Percentiles rank a stretch among this genome's conserved stretches.
Evolutionary conservation across 1,140 invertebrate species (phyloP).

Genomic region (Reticulitermes speratus): DNA sequence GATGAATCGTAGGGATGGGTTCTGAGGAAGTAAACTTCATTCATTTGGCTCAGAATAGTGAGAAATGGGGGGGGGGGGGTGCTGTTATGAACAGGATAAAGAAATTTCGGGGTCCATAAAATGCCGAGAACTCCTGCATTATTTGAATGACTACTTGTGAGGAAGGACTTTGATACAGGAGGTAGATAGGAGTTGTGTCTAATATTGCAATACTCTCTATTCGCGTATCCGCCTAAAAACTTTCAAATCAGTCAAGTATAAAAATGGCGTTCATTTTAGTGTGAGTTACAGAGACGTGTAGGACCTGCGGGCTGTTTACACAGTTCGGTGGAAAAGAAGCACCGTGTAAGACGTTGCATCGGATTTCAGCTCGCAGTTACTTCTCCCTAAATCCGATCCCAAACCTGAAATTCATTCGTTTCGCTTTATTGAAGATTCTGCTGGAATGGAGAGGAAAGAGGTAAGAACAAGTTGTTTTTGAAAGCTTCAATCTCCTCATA

Average conservation of each 20-base stretch:
- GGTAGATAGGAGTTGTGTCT: too few relatives aligned
- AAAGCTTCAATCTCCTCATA: conserved; percentile 4
- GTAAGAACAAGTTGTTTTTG: neutral
- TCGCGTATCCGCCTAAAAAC: neutral
- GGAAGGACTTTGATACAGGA: too few relatives aligned
- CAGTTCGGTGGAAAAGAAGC: neutral
- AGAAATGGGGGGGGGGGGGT: too few relatives aligned
- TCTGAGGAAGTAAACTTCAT: too few relatives aligned
- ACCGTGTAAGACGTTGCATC: neutral
- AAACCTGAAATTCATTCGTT: neutral
- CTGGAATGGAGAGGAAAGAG: neutral
- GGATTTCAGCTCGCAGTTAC: neutral
- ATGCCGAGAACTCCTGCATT: too few relatives aligned
- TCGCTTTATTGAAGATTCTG: neutral
- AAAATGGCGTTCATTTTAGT: neutral
- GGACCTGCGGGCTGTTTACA: neutral
- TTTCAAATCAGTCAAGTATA: neutral
- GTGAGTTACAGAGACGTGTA: neutral
- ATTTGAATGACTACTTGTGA: too few relatives aligned
- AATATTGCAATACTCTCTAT: too few relatives aligned
- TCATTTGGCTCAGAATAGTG: too few relatives aligned
- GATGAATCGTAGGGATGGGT: too few relatives aligned
- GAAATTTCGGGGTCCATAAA: too few relatives aligned
- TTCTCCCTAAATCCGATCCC: neutral
- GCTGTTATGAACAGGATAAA: too few relatives aligned